Evolutionary conservation across 2,888 invertebrate genomes (phyloP), one percentile per base, ranked within the genome.

Genomic region (Drosophila histrio): DNA sequence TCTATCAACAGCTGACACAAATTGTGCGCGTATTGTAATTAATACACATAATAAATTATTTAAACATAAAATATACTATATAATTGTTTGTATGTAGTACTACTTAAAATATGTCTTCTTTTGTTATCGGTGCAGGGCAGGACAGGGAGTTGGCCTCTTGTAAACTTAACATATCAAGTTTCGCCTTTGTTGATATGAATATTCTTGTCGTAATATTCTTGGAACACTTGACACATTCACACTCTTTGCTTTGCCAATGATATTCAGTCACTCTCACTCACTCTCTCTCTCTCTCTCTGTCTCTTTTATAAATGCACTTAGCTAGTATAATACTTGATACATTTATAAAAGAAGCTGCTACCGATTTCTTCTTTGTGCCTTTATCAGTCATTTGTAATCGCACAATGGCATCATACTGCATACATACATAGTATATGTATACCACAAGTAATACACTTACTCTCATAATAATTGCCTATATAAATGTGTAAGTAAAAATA

Each of bases 81-180:
- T 52, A 38, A 38, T 52, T 28, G 38, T 32, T 36, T 41, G 49
- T 50, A 65, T 60, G 13, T 17, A 32, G 24, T 47, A 53, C 44
- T 47, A 53, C 44, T 32, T 50, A 38, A 50, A 56, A 62, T n/a
- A n/a, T 58, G 46, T 41, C 9, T 47, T 57, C 60, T 60, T 59
- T 65, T 73, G 77, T 66, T 68, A 64, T 80, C 78, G 59, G 15
- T 28, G 46, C 47, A 32, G 17, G 2, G 9, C 3, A 13, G 11
- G 2, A 17, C 38, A 3, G 30, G 1, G 1, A 4, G 41, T 65
- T 82, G 78, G 80, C 80, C 82, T 82, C 82, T 83, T 69, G 66
- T 86, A 77, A 82, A 86, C 86, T 83, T 78, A 78, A 66, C 80
- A 73, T 82, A 82, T 82, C 82, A 82, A 69, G 59, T 82, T 82